Evolutionary conservation across 2,888 invertebrate genomes (phyloP).

Genomic region (Limnephilus rhombicus): DNA sequence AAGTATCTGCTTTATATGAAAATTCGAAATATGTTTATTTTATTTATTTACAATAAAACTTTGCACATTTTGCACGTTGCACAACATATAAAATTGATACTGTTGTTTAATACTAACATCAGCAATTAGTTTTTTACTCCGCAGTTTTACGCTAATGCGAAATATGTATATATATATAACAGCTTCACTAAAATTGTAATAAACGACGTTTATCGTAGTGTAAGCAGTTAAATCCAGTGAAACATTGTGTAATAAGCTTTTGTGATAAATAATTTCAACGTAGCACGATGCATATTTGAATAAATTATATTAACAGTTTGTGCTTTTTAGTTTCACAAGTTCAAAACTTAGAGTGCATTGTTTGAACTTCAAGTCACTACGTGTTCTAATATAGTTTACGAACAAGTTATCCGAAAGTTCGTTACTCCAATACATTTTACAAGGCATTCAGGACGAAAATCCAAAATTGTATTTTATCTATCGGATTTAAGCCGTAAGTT

Average conservation of each 20-base stretch:
- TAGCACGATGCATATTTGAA: background rate
- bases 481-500: slow-evolving; percentile 6
- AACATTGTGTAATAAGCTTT: background rate
- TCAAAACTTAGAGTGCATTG: background rate
- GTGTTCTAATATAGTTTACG: slow-evolving; percentile 2
- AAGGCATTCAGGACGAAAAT: background rate
- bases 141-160: too few species aligned
- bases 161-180: too few species aligned
- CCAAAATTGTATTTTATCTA: background rate
- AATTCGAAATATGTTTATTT: too few species aligned
- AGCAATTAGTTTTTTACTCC: too few species aligned
- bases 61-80: too few species aligned
- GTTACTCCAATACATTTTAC: background rate
- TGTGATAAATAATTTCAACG: background rate
- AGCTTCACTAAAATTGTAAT: too few species aligned
- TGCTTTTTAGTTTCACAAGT: background rate
- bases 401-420: background rate
- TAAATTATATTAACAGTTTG: background rate
- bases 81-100: too few species aligned
- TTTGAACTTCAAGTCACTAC: background rate
- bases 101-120: too few species aligned
- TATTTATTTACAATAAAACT: too few species aligned
- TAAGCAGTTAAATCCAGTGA: background rate
- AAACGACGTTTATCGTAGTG: background rate
- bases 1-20: too few species aligned